Evolutionary conservation across 2,797 vertebrate species (phyloP), one percentile per base, ranked within the genome.

Genomic region (Pterois miles): DNA sequence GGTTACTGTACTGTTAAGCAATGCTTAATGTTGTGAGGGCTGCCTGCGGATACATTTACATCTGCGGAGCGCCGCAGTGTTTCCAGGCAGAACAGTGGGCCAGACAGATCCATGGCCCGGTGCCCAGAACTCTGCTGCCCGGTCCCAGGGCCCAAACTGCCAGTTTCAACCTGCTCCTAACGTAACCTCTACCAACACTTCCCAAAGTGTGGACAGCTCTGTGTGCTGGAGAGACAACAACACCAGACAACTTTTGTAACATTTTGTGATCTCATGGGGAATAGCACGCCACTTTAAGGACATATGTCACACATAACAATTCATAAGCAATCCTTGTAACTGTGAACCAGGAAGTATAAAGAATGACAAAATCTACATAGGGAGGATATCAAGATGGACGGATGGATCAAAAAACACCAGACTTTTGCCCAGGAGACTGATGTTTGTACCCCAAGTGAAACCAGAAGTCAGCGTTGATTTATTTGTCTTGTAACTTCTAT

Each of bases 31-130:
- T 71, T 27, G 52, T 56, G 64, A 80, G 80, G 70, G 76, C 77
- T 86, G 86, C 86, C 82, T 80, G 84, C 75, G 79, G 81, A 67
- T 63, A 69, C 74, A 72, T 78, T 88, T 82, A 85, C 82, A 85
- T 84, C 76, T 76, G 79, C 65, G 65, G 77, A 71, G 71, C 74
- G 65, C 75, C 70, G 81, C 71, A 38, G 71, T 48, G 68, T 74
- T 89, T 74, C 84, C 83, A 84, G 75, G 65, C 70, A 68, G 74
- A 80, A 86, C 77, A 65, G 78, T 38, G 65, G 82, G 76, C 71
- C 83, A 83, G 85, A 90, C 88, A 86, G 76, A 85, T 90, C 70
- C 65, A 43, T 91, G 91, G 92, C 88, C 74, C n/a, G 0, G 36
- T 16, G 91, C 90, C 90, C 85, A 90, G 89, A 89, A 81, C 64